Conservation (phyloP, 2,888 invertebrate genomes). For the Tiphia femorata region DNA sequence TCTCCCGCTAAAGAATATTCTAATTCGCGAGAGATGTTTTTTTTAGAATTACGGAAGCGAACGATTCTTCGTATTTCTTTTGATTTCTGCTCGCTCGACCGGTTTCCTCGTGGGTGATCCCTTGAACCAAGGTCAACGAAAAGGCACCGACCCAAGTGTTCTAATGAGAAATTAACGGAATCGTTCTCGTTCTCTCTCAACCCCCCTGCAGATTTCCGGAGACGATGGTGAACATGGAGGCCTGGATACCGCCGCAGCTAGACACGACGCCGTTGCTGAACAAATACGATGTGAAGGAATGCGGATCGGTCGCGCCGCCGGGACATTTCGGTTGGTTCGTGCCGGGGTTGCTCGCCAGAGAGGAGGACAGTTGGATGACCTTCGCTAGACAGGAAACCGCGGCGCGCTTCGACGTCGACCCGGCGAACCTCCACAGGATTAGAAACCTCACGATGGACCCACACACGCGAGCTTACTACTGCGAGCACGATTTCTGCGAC, state of each 20-base stretch:
- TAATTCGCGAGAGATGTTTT: no score
- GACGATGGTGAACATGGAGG: constrained; percentile 78
- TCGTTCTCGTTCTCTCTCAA: constrained; percentile 19
- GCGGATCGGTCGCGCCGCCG: constrained; percentile 71
- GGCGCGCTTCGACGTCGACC: constrained; percentile 69
- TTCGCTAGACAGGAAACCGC: constrained; percentile 70
- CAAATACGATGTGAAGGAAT: constrained; percentile 68
- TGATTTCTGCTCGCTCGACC: no score
- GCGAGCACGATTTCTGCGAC: constrained; percentile 69
- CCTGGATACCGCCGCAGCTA: constrained; percentile 77
- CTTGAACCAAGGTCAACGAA: no score
- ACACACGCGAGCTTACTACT: constrained; percentile 65
- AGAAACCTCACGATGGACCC: constrained; percentile 56
- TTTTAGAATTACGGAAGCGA: no score
- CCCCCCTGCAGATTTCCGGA: constrained; percentile 69
- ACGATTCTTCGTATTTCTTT: no score
- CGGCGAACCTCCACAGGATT: constrained; percentile 56
- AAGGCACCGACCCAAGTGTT: no score
- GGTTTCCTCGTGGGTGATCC: no score
- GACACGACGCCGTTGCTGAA: constrained; percentile 70
- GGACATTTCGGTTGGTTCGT: constrained; percentile 79
- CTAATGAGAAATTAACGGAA: no score
- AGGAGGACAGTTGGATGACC: constrained; percentile 73
- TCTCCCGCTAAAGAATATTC: no score
- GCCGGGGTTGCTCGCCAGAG: constrained; percentile 67